Conservation (phyloP, 2,113 vertebrate genomes). For the Pyxicephalus adspersus region DNA sequence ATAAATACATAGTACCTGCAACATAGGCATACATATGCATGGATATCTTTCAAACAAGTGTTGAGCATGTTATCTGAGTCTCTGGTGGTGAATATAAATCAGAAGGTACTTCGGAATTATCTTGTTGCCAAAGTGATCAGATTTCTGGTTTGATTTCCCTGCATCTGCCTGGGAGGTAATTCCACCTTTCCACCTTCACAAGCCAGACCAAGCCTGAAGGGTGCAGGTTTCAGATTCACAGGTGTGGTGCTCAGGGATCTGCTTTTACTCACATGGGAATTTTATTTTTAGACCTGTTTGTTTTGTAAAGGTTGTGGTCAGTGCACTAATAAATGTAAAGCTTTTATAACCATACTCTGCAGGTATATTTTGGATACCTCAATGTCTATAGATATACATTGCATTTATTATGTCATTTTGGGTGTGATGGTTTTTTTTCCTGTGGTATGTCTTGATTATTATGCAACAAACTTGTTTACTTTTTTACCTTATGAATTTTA, state of each 20-base stretch:
- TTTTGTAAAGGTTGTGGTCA: constrained; percentile 41
- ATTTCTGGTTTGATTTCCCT: constrained; percentile 50
- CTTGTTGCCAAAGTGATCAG: constrained; percentile 38
- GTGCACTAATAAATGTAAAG: constrained; percentile 4
- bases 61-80: constrained; percentile 40
- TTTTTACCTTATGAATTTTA: too few species aligned
- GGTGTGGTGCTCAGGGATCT: constrained; percentile 49
- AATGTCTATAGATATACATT: constrained; percentile 2
- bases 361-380: constrained; percentile 1
- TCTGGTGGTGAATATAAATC: constrained; percentile 41
- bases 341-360: neutral
- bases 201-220: constrained; percentile 42
- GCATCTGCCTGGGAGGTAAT: constrained; percentile 51
- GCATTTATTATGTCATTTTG: constrained; percentile 2
- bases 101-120: constrained; percentile 33
- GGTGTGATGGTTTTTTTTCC: neutral
- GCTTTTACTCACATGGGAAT: constrained; percentile 34
- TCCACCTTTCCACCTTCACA: constrained; percentile 43
- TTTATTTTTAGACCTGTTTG: constrained; percentile 30
- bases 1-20: neutral
- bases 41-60: constrained; percentile 4
- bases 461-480: too few species aligned
- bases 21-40: constrained; percentile 15
- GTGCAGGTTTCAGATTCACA: constrained; percentile 55
- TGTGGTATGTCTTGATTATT: too few species aligned